Evolutionary conservation across 1,140 invertebrate species (phyloP), one percentile per base, ranked within the genome.

Genomic region (Cydia pomonella): DNA sequence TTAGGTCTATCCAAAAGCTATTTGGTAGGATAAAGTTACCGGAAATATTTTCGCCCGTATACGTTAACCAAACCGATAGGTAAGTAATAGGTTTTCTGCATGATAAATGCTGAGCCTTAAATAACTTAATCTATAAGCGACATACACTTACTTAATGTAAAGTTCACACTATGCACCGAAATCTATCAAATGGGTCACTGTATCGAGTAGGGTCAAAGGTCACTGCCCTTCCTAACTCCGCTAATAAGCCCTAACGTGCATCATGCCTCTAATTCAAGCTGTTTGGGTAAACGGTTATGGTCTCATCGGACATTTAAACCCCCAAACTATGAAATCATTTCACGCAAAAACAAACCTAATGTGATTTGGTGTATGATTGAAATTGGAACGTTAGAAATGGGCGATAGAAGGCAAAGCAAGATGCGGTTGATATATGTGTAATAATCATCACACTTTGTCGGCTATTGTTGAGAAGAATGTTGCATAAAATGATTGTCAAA

Each of bases 161-260:
- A 50, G 9, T 50, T 50, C 47, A 18, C n/a, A 50, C 4, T 50
- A 59, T 59, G 21, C 21, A 59, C 53, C 25, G 71, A 75, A 73
- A 74, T 53, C 73, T 47, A 72, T 75, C 74, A 80, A 79, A 73
- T 83, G 74, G 82, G 85, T 82, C 73, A 87, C 73, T 82, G 72
- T 82, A 83, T 85, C 82, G 77, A 76, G 74, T 74, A 79, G 76
- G 85, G 84, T 81, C 80, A 87, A 82, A 86, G 85, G 80, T 82
- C 53, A 75, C 72, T 79, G 79, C 78, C 84, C 80, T 82, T 78
- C 73, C 53, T 76, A 76, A 76, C 73, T 76, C 73, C 72, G 80
- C 81, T 87, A 87, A 87, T 84, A 83, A 59, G 63, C 79, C 84
- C 83, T 87, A 85, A 87, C 74, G 83, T 82, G 79, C 80, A 81